Conservation (phyloP, 2,797 vertebrate genomes). For the Botia kubotai region DNA sequence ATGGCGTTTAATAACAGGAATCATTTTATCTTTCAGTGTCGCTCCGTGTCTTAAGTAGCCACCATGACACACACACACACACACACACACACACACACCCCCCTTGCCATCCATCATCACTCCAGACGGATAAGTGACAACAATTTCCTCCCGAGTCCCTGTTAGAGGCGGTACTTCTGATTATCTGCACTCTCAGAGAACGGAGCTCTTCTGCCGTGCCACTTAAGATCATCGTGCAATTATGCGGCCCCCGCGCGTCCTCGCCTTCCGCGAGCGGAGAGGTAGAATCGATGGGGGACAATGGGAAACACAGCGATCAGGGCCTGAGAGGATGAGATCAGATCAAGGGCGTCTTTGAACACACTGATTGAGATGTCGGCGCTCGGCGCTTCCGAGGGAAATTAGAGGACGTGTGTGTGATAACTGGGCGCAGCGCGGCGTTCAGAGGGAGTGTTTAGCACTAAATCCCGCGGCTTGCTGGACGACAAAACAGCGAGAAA, state of each 20-base stretch:
- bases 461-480: conserved; percentile 8
- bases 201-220: conserved; percentile 55
- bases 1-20: conserved; percentile 75
- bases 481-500: background rate
- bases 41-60: conserved; percentile 66
- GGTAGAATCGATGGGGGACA: conserved; percentile 66
- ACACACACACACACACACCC: too few species aligned
- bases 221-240: conserved; percentile 75
- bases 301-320: conserved; percentile 54
- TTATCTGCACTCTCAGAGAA: conserved; percentile 63
- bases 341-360: conserved; percentile 52
- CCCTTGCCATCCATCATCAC: conserved; percentile 70
- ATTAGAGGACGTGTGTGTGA: conserved; percentile 38
- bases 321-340: conserved; percentile 46
- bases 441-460: background rate
- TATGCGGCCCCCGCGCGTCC: conserved; percentile 63
- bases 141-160: conserved; percentile 64
- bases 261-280: conserved; percentile 54
- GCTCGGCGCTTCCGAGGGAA: conserved; percentile 30
- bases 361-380: conserved; percentile 47
- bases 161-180: conserved; percentile 64
- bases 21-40: conserved; percentile 67
- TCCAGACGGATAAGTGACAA: conserved; percentile 72
- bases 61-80: conserved; percentile 56
- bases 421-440: conserved; percentile 1